Conservation (phyloP, 2,797 vertebrate species). For the Mormyrus proboscirostris region DNA sequence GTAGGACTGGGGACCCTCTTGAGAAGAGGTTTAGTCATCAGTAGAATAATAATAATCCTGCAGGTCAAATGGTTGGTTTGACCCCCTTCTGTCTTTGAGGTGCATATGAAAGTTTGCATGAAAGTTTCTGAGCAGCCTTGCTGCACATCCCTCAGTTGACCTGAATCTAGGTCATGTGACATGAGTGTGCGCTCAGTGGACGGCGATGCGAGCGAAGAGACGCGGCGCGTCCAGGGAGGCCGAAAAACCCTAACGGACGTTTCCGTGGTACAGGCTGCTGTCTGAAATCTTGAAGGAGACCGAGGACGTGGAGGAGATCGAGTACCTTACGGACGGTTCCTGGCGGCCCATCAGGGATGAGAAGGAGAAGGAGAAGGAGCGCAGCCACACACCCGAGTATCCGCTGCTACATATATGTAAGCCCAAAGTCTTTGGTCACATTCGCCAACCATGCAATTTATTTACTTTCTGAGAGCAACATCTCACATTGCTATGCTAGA, state of each 20-base stretch:
- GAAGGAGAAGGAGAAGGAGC: slow-evolving; percentile 75
- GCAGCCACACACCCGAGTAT: slow-evolving; percentile 85
- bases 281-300: slow-evolving; percentile 93
- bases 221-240: neutral
- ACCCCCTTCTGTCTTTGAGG: neutral
- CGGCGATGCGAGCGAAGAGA: neutral
- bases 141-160: neutral
- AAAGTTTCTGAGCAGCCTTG: neutral
- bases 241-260: neutral
- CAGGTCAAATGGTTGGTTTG: neutral
- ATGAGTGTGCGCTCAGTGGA: neutral
- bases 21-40: neutral
- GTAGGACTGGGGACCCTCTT: neutral
- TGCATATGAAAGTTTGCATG: neutral
- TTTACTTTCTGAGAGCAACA: neutral
- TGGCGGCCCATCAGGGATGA: slow-evolving; percentile 92
- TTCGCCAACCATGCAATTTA: neutral
- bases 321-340: slow-evolving; percentile 91
- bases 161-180: neutral
- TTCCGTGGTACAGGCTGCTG: slow-evolving; percentile 62
- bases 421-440: slow-evolving; percentile 29
- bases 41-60: neutral
- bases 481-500: neutral
- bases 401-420: slow-evolving; percentile 85
- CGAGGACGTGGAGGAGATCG: slow-evolving; percentile 90